Conservation (phyloP, 2,888 invertebrate species). For the Herminia tarsipennalis region DNA sequence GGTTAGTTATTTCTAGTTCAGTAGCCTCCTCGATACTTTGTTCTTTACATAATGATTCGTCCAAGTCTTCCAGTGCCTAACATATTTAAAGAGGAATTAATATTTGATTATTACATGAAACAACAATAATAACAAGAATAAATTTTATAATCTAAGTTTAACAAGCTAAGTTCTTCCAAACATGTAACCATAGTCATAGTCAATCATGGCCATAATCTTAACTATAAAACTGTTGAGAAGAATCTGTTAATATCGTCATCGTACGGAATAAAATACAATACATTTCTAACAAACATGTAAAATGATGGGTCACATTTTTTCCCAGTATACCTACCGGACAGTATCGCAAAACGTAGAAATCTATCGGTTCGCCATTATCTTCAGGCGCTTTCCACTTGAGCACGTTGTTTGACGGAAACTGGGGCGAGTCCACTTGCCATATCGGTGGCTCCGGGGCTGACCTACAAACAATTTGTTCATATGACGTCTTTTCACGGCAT, state of each 20-base stretch:
- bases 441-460: constrained; percentile 67
- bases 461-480: constrained; percentile 44
- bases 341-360: constrained; percentile 64
- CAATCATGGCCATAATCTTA: no score
- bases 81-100: not conserved
- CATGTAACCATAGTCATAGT: not conserved
- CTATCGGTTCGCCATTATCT: constrained; percentile 66
- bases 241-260: no score
- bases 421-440: constrained; percentile 50
- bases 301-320: constrained; percentile 11
- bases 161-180: not conserved
- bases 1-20: constrained; percentile 50
- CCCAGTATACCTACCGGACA: constrained; percentile 60
- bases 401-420: constrained; percentile 42
- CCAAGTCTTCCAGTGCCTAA: constrained; percentile 30
- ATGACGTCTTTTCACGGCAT: no score
- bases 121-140: not conserved
- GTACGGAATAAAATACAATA: no score
- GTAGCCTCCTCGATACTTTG: constrained; percentile 45
- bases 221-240: no score
- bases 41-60: constrained; percentile 51
- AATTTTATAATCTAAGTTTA: not conserved
- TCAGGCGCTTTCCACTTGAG: constrained; percentile 66
- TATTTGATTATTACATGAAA: not conserved
- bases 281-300: not conserved